Percentiles rank a stretch among this genome's conserved stretches.
These are phyloP conservation scores for Tenthredo notha DNA, from an alignment of 2,888 invertebrate genomes.

Conservation along the genomic window DNA sequence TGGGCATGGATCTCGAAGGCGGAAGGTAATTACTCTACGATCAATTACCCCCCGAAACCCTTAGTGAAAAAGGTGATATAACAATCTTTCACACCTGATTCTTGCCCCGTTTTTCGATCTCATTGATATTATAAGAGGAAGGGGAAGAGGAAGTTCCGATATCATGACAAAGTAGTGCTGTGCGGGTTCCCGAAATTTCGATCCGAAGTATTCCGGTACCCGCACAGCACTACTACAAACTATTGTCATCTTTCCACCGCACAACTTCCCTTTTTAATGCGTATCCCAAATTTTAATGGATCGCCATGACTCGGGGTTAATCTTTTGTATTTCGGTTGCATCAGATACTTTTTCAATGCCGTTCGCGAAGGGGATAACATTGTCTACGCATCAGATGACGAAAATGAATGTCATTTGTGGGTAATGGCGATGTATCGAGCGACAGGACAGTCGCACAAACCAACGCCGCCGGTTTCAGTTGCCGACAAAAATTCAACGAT, in stretches of 20 bases:
- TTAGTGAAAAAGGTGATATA: not conserved
- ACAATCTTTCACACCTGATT: not conserved
- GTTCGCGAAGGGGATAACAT: constrained; percentile 99
- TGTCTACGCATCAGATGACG: constrained; percentile 96
- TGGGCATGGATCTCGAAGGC: constrained; percentile 86
- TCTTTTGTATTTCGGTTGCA: not conserved
- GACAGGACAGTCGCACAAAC: constrained; percentile 99
- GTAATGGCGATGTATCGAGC: constrained; percentile 99
- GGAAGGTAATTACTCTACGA: constrained; percentile 73
- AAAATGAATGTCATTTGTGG: constrained; percentile 99
- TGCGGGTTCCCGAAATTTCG: no score
- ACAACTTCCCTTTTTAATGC: not conserved
- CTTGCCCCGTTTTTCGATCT: not conserved
- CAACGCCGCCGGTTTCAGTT: constrained; percentile 94
- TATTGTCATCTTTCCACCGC: not conserved
- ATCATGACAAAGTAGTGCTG: no score
- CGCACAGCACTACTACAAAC: no score
- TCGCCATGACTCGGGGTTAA: not conserved
- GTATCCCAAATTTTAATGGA: not conserved
- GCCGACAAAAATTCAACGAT: constrained; percentile 92
- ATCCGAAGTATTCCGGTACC: no score
- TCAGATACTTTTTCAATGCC: constrained; percentile 98
- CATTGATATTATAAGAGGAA: not conserved
- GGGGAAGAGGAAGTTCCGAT: not conserved
- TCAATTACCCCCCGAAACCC: not conserved